phyloP scores from a whole-genome alignment of 2,113 vertebrate genomes.

The Microcebus ravelobensis region DNA sequence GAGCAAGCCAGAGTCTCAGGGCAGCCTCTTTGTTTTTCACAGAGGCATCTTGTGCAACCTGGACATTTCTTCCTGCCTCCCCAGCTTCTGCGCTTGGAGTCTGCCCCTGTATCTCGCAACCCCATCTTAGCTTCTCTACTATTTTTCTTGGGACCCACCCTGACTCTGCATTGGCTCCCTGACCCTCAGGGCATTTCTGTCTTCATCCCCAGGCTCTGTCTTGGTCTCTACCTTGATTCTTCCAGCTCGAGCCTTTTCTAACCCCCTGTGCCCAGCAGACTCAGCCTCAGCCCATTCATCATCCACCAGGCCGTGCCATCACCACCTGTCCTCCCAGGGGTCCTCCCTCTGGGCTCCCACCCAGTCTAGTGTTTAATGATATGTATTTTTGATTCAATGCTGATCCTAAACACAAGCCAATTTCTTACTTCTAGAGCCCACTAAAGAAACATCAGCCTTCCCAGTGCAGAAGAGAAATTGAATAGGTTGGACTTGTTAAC shows the following conservation, averaged over 20 bases:
- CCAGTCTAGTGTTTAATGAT: not conserved
- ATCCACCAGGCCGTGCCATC: not conserved
- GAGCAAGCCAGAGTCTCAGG: rapidly evolving
- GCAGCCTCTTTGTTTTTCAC: not conserved
- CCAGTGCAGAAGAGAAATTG: not conserved
- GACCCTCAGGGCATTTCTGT: not conserved
- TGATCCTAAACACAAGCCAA: not conserved
- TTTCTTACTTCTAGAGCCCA: not conserved
- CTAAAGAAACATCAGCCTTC: not conserved
- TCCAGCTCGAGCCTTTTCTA: not conserved
- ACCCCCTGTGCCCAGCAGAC: not conserved
- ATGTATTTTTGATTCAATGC: not conserved
- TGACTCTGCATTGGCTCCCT: not conserved
- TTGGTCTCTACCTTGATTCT: not conserved
- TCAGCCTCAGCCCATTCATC: not conserved
- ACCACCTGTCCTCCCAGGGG: not conserved
- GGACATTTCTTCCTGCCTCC: not conserved
- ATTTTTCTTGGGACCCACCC: not conserved
- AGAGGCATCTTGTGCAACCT: not conserved
- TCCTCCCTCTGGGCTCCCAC: not conserved
- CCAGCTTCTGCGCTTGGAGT: not conserved
- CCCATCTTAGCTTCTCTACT: not conserved
- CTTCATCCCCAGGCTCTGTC: not conserved
- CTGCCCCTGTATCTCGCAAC: not conserved
- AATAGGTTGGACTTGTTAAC: not conserved